A percentile compares a stretch with the other conserved stretches of the same genome.
Evolutionary conservation across 2,888 invertebrate species (phyloP).

Genomic region (Onchidella celtica): DNA sequence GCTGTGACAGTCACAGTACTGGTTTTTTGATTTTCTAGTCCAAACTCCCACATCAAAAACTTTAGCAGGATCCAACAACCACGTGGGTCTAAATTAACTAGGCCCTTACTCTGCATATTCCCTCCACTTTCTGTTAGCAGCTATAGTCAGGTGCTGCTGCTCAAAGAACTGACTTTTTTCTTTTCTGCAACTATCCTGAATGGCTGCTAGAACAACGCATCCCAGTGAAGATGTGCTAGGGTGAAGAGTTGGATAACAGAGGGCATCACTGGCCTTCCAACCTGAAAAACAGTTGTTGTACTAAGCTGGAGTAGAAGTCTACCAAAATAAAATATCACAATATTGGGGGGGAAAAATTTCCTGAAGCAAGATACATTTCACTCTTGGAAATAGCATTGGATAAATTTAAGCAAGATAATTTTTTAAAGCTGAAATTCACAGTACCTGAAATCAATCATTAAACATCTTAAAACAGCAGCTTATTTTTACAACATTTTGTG

Average conservation of each 20-base stretch:
- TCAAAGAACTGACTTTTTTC: constrained; percentile 39
- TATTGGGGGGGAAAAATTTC: no score
- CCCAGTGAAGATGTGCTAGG: constrained; percentile 11
- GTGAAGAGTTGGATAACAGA: constrained; percentile 25
- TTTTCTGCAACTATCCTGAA: constrained; percentile 37
- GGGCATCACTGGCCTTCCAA: constrained; percentile 18
- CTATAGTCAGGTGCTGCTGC: constrained; percentile 9
- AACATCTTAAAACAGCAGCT: no score
- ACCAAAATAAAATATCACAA: no score
- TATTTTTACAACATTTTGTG: no score
- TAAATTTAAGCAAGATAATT: no score
- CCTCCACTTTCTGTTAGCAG: constrained; percentile 43
- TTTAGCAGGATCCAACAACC: not conserved
- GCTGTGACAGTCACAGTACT: not conserved
- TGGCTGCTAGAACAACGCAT: not conserved
- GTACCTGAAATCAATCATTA: no score
- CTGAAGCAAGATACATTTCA: no score
- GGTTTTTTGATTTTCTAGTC: not conserved
- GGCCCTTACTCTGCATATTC: constrained; percentile 18
- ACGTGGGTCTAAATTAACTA: not conserved
- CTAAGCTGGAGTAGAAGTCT: not conserved
- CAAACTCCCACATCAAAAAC: not conserved
- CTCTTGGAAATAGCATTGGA: no score
- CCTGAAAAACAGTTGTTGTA: constrained; percentile 14
- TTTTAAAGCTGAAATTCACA: no score